Base-by-base conservation (phyloP, 2,888 invertebrate species). In the Stenodera caucasica region DNA sequence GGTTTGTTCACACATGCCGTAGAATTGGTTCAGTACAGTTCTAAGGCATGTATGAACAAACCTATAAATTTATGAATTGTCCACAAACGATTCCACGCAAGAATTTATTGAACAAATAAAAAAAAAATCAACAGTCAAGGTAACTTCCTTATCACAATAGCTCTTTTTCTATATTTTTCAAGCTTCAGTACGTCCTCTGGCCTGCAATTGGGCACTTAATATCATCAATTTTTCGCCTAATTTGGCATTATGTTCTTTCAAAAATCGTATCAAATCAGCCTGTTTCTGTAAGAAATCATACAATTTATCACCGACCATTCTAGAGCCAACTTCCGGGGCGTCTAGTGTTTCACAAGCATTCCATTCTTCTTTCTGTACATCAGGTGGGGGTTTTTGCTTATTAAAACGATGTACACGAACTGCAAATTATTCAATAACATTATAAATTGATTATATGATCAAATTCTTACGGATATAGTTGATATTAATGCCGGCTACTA, bases 201-300 rank as follows among this genome's bases (percentile, higher is more conserved):
- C 70, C 56, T 80, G 81, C 58, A 84, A 72, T 76, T 83, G 84
- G 53, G 83, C 81, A 74, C 83, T 85, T 70, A 86, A 77, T 60
- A 84, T 79, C 82, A 89, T 86, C 69, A 90, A 80, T 75, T 86
- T 88, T 68, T 86, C 85, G 67, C 87, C 86, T 45, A 90, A 80
- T 71, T 84, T 84, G 29, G 84, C 84, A 70, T 89, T 88, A 67
- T 89, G 88, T 72, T 89, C 89, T 67, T 84, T 84, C 58, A 89
- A 79, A 73, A 88, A 88, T 72, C 84, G 82, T 66, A 90, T 90
- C 8, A 89, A 80, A 78, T 89, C 89, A 26, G 89, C 89, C 82
- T 84, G 66, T 75, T 88, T 88, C 71, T 89, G 88, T 51, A 89
- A 79, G 55, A 89, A 81, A 60, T 88, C 88, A 18, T 82, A 81